Evolutionary conservation across 1,140 invertebrate genomes (phyloP).

Genomic region (Orchesella cincta): DNA sequence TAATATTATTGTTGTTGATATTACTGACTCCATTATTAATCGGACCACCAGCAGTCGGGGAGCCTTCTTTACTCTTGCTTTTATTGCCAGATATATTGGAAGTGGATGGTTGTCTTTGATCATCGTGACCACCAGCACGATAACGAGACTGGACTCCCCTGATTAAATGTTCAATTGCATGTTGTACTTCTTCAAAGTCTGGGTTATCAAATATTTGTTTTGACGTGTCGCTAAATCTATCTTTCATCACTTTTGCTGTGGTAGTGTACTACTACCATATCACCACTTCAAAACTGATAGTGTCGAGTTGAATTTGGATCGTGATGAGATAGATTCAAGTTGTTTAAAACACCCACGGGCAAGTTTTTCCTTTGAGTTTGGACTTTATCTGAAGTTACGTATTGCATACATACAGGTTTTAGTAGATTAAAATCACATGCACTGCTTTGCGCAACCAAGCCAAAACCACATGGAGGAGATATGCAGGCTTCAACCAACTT

Average conservation of each 20-base stretch:
- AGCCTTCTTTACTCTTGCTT: neutral
- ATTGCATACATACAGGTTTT: too few species aligned
- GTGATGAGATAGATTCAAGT: too few species aligned
- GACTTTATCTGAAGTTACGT: too few species aligned
- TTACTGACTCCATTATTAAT: neutral
- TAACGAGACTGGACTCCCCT: neutral
- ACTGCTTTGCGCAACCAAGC: too few species aligned
- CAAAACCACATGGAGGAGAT: too few species aligned
- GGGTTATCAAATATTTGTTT: conserved; percentile 39
- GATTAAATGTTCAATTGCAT: conserved; percentile 28
- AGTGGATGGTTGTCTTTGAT: neutral
- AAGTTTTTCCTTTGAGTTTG: too few species aligned
- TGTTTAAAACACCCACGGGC: too few species aligned
- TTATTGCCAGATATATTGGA: neutral
- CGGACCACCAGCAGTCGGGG: neutral
- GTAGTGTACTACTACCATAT: conserved; percentile 1
- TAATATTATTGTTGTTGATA: conserved; percentile 22
- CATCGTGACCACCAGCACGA: neutral
- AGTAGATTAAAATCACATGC: too few species aligned
- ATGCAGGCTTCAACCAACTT: too few species aligned
- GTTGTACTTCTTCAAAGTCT: conserved; percentile 38
- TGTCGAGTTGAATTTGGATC: too few species aligned
- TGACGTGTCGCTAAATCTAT: conserved; percentile 42
- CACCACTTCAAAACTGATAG: too few species aligned
- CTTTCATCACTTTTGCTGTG: conserved; percentile 35